These are phyloP conservation scores for Buathra laborator DNA, from an alignment of 2,888 invertebrate species.

Conservation along the genomic window DNA sequence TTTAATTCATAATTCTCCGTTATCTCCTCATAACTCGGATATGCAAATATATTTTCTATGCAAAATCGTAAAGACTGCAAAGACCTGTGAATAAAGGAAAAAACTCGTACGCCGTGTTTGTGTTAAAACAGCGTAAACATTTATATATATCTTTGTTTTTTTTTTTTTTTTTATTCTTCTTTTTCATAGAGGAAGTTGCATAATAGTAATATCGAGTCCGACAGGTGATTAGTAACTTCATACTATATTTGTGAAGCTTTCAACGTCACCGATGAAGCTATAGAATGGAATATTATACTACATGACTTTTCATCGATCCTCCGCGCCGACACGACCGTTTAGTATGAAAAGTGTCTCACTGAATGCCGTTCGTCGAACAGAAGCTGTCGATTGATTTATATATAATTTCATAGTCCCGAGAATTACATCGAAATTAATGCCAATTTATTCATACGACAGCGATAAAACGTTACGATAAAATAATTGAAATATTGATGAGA, in stretches of 20 bases:
- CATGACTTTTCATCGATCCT: conserved; percentile 16
- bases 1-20: too few relatives aligned
- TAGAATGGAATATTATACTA: not conserved
- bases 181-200: not conserved
- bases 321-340: not conserved
- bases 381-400: not conserved
- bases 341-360: not conserved
- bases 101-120: not conserved
- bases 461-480: too few relatives aligned
- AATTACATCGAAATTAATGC: not conserved
- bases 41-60: not conserved
- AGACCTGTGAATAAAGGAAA: not conserved
- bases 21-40: too few relatives aligned
- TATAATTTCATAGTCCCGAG: not conserved
- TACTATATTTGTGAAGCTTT: not conserved
- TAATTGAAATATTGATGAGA: too few relatives aligned
- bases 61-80: too few relatives aligned
- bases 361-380: not conserved
- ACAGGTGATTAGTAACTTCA: conserved; percentile 4
- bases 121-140: not conserved
- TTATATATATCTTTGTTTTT: not conserved
- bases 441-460: not conserved
- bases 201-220: not conserved
- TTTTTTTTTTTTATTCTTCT: not conserved
- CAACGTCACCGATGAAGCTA: conserved; percentile 9